Conservation (phyloP, 2,113 vertebrate species). For the Syngnathus floridae region DNA sequence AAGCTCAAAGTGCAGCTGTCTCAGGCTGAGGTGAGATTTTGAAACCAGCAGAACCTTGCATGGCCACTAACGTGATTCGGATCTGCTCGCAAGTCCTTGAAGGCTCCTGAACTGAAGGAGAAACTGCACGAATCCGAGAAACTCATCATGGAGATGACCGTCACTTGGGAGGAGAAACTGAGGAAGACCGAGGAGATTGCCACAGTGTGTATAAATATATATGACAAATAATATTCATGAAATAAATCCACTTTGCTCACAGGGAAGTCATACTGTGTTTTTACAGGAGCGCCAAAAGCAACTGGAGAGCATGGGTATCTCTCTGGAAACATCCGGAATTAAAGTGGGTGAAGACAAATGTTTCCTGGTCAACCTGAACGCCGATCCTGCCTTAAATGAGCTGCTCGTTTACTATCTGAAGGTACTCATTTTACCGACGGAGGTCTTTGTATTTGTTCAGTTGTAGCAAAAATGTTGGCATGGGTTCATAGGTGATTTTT, state of each 20-base stretch:
- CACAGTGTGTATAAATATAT: constrained; percentile 71
- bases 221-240: background rate
- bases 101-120: constrained; percentile 94
- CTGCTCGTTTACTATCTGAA: constrained; percentile 97
- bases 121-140: constrained; percentile 97
- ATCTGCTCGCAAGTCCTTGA: constrained; percentile 79
- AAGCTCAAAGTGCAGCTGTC: constrained; percentile 91
- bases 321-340: constrained; percentile 94
- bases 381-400: constrained; percentile 94
- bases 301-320: constrained; percentile 98
- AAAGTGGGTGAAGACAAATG: constrained; percentile 97
- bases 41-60: background rate
- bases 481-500: background rate
- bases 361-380: constrained; percentile 95
- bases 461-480: background rate
- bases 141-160: constrained; percentile 90
- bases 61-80: background rate
- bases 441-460: background rate
- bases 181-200: constrained; percentile 97
- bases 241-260: background rate
- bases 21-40: constrained; percentile 82
- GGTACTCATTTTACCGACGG: constrained; percentile 61
- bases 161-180: constrained; percentile 98
- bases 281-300: constrained; percentile 90
- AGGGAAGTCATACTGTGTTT: constrained; percentile 11